phyloP scores from a whole-genome alignment of 2,888 invertebrate species.

The Chelonus formosanus region DNA sequence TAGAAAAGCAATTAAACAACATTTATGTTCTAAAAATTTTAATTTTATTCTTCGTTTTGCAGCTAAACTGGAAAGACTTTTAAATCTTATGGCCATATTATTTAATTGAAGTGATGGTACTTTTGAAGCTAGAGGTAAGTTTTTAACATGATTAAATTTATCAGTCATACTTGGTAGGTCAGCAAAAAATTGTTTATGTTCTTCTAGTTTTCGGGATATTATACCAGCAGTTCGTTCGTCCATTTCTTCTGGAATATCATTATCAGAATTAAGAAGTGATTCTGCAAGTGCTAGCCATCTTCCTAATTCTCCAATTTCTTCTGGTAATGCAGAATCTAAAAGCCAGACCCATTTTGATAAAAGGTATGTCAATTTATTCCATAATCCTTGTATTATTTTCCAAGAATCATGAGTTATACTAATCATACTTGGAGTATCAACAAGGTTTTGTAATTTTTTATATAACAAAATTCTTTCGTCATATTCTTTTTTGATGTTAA shows the following conservation, averaged over 20 bases:
- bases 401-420: conserved; percentile 87
- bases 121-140: conserved; percentile 74
- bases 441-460: conserved; percentile 80
- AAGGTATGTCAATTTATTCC: conserved; percentile 78
- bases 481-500: conserved; percentile 79
- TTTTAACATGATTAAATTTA: conserved; percentile 79
- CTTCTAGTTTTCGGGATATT: conserved; percentile 87
- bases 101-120: conserved; percentile 83
- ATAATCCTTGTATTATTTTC: conserved; percentile 81
- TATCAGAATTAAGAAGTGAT: conserved; percentile 78
- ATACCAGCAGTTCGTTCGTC: conserved; percentile 90
- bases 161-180: conserved; percentile 81
- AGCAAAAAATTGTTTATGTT: conserved; percentile 89
- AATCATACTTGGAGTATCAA: conserved; percentile 82
- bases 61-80: conserved; percentile 78
- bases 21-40: conserved; percentile 92
- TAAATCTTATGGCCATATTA: conserved; percentile 81
- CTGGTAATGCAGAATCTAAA: conserved; percentile 85
- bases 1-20: conserved; percentile 91
- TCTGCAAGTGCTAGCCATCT: conserved; percentile 93
- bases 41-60: conserved; percentile 84
- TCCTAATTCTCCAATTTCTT: conserved; percentile 85
- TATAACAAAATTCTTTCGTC: conserved; percentile 77
- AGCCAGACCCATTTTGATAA: conserved; percentile 87
- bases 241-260: conserved; percentile 81